These are phyloP conservation scores for Sarcoramphus papa DNA, from an alignment of 2,797 vertebrate genomes.

Conservation along the genomic window DNA sequence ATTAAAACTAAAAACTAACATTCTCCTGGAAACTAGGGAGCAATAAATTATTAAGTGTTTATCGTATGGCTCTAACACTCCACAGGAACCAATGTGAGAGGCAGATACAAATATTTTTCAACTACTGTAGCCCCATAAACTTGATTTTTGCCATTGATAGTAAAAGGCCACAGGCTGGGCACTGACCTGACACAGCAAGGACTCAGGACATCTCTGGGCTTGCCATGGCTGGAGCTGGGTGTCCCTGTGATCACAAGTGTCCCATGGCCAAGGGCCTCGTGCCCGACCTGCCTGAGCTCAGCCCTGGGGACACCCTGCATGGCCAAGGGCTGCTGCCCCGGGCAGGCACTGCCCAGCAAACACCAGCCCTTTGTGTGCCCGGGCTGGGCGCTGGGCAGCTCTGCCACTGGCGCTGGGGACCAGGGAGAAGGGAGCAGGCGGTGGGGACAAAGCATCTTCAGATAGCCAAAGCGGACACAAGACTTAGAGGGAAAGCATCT, in stretches of 20 bases:
- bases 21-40: background rate
- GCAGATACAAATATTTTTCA: background rate
- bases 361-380: background rate
- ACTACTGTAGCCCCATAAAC: background rate
- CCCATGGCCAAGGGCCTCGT: background rate
- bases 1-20: background rate
- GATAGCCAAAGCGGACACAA: background rate
- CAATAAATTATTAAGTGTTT: background rate
- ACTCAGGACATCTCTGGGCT: rapidly evolving
- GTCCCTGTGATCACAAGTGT: no score
- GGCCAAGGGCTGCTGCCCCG: background rate
- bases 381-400: background rate
- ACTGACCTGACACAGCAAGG: rapidly evolving
- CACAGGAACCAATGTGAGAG: background rate
- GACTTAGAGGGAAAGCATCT: background rate
- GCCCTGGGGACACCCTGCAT: rapidly evolving
- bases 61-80: background rate
- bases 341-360: background rate
- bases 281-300: background rate
- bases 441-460: background rate
- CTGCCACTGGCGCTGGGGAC: background rate
- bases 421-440: background rate
- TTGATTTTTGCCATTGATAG: background rate
- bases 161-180: background rate
- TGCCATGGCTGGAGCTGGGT: rapidly evolving